These are phyloP conservation scores for Bucco capensis DNA, from an alignment of 2,113 vertebrate species.

Conservation along the genomic window DNA sequence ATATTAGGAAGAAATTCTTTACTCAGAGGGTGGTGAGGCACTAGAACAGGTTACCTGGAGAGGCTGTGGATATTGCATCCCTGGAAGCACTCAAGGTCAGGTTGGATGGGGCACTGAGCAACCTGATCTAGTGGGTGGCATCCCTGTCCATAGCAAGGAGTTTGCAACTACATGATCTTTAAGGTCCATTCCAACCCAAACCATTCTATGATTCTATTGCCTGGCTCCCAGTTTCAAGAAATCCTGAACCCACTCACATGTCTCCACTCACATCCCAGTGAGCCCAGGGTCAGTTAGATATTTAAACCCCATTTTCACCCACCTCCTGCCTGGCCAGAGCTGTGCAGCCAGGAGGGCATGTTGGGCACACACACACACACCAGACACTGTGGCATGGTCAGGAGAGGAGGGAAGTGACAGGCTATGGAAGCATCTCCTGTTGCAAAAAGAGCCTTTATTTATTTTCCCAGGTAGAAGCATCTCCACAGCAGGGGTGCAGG, in stretches of 20 bases:
- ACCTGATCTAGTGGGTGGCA: no score
- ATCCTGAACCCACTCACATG: not conserved
- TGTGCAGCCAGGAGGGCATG: not conserved
- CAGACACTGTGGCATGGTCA: not conserved
- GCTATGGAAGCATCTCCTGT: not conserved
- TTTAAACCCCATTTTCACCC: not conserved
- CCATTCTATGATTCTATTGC: not conserved
- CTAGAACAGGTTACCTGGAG: no score
- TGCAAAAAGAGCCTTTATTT: not conserved
- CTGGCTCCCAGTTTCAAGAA: not conserved
- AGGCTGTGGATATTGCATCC: no score
- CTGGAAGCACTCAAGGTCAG: no score
- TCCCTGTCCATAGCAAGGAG: no score
- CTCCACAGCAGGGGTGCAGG: rapidly evolving
- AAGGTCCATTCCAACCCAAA: no score
- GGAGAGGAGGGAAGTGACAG: not conserved
- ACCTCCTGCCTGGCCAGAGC: not conserved
- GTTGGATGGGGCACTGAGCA: no score
- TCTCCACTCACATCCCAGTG: not conserved
- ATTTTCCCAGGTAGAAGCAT: not conserved
- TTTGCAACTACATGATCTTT: no score
- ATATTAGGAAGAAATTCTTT: no score
- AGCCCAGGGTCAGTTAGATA: rapidly evolving
- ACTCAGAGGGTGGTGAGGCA: no score
- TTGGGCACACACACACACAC: not conserved